A percentile compares a stretch with the other conserved stretches of the same genome.
Conservation (phyloP, 2,888 invertebrate species). For the Agelastica alni region DNA sequence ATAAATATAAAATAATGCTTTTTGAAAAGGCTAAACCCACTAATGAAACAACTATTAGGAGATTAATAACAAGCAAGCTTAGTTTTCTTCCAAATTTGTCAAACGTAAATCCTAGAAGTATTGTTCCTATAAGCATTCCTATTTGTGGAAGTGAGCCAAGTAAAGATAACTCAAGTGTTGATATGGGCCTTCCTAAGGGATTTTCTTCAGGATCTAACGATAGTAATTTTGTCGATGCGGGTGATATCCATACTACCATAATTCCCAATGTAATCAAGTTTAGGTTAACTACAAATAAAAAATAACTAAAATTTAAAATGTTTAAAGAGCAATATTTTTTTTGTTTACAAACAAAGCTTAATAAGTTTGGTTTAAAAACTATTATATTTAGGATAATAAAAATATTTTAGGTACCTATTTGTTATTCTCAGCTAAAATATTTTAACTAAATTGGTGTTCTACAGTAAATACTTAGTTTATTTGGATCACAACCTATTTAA, state of each 20-base stretch:
- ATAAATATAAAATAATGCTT: constrained; percentile 14
- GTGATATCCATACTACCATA: constrained; percentile 20
- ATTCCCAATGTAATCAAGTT: constrained; percentile 8
- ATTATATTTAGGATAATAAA: too few species aligned
- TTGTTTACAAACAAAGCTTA: too few species aligned
- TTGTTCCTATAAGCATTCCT: constrained; percentile 9
- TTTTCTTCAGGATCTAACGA: constrained; percentile 14
- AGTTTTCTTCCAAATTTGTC: constrained; percentile 17
- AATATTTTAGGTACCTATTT: too few species aligned
- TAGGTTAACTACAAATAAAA: constrained; percentile 17
- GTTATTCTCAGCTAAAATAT: too few species aligned
- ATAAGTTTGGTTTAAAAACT: too few species aligned
- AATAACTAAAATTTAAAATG: too few species aligned
- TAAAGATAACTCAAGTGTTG: constrained; percentile 14
- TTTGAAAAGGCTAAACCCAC: constrained; percentile 10
- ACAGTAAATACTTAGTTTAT: too few species aligned
- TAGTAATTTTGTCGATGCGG: constrained; percentile 14
- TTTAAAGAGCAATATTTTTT: background rate
- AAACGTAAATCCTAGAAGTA: constrained; percentile 9
- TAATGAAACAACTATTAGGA: background rate
- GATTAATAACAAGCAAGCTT: background rate
- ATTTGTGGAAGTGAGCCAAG: constrained; percentile 7
- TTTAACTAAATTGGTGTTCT: too few species aligned
- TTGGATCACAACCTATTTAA: too few species aligned
- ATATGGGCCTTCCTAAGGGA: constrained; percentile 19